Percentiles rank a stretch among this genome's conserved stretches.
phyloP scores from a whole-genome alignment of 2,797 vertebrate species.

The Pseudochirops corinnae region DNA sequence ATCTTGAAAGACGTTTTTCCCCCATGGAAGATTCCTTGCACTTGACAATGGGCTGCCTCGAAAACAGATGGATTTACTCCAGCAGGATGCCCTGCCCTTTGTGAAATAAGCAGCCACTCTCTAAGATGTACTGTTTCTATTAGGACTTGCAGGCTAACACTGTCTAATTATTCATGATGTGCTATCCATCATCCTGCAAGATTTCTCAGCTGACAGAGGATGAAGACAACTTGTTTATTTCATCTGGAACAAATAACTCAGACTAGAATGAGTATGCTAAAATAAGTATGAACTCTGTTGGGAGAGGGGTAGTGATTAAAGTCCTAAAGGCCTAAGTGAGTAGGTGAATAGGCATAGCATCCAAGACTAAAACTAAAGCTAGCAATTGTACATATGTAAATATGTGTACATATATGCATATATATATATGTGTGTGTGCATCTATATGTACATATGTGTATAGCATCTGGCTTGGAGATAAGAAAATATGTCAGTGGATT shows the following conservation, averaged over 20 bases:
- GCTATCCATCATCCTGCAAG: slow-evolving; percentile 75
- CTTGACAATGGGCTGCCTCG: slow-evolving; percentile 77
- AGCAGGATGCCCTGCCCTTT: slow-evolving; percentile 73
- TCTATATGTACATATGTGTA: not conserved
- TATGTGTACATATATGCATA: too few species aligned
- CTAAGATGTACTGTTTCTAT: slow-evolving; percentile 73
- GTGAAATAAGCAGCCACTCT: slow-evolving; percentile 76
- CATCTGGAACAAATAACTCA: slow-evolving; percentile 61
- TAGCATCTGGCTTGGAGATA: not conserved
- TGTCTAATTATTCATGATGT: slow-evolving; percentile 82
- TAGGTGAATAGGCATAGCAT: not conserved
- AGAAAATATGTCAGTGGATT: not conserved
- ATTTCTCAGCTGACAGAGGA: slow-evolving; percentile 53
- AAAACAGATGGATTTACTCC: slow-evolving; percentile 77
- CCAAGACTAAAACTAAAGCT: not conserved
- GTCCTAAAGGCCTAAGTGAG: not conserved
- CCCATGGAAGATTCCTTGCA: slow-evolving; percentile 71
- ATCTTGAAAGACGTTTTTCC: slow-evolving; percentile 75
- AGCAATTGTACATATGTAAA: not conserved
- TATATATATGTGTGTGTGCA: not conserved
- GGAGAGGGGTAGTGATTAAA: not conserved
- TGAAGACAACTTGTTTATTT: slow-evolving; percentile 63
- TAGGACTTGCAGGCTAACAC: slow-evolving; percentile 73
- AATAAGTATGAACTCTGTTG: not conserved
- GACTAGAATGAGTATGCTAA: slow-evolving; percentile 25